Evolutionary conservation across 2,888 invertebrate species (phyloP).

Genomic region (Heliconius hortense): DNA sequence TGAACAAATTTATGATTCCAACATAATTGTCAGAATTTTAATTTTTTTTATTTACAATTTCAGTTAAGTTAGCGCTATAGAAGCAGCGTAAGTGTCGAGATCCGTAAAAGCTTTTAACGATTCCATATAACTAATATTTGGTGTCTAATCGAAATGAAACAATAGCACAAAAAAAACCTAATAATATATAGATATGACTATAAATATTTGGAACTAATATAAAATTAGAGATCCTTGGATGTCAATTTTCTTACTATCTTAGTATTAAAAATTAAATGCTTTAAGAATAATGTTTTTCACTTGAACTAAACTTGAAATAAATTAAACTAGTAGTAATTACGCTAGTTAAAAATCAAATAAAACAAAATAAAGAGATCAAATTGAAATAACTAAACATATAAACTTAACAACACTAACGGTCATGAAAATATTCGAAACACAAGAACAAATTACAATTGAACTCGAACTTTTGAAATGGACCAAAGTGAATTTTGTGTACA

Average conservation of each 20-base stretch:
- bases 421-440: constrained; percentile 44
- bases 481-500: neutral
- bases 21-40: constrained; percentile 52
- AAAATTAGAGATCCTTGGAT: constrained; percentile 73
- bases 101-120: constrained; percentile 24
- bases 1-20: constrained; percentile 53
- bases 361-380: constrained; percentile 78
- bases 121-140: constrained; percentile 72
- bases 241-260: constrained; percentile 50
- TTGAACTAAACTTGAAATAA: constrained; percentile 59
- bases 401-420: constrained; percentile 72
- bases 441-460: neutral
- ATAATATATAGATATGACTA: constrained; percentile 67
- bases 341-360: constrained; percentile 65
- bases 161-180: constrained; percentile 45
- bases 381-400: constrained; percentile 68
- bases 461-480: constrained; percentile 2
- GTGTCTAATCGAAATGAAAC: constrained; percentile 65
- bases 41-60: constrained; percentile 37
- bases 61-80: constrained; percentile 24
- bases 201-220: constrained; percentile 77
- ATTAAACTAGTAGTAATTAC: constrained; percentile 67
- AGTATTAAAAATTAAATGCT: constrained; percentile 52
- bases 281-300: constrained; percentile 45
- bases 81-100: neutral